Evolutionary conservation across 2,888 invertebrate genomes (phyloP).

Genomic region (Xestia c-nigrum): DNA sequence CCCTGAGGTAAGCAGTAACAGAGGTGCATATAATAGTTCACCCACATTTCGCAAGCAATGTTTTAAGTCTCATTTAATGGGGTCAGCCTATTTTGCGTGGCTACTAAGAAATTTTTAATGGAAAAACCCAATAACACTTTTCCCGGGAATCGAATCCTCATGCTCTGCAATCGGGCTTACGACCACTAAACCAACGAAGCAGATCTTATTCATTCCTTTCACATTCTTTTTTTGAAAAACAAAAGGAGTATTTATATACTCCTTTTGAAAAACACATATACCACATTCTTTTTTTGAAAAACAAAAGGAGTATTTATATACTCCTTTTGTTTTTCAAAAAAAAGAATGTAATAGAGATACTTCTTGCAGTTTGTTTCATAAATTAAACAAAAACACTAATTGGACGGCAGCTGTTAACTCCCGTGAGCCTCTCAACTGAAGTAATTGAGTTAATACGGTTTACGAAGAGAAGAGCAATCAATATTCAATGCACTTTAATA

Average conservation of each 20-base stretch:
- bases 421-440: constrained; percentile 42
- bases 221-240: too few species aligned
- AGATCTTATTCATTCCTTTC: too few species aligned
- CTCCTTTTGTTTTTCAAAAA: neutral
- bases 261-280: too few species aligned
- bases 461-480: constrained; percentile 32
- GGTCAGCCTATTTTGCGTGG: too few species aligned
- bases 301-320: too few species aligned
- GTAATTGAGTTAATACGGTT: constrained; percentile 54
- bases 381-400: constrained; percentile 29
- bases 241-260: too few species aligned
- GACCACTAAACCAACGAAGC: neutral
- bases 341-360: neutral
- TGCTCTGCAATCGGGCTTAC: neutral
- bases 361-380: constrained; percentile 1
- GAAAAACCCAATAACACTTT: too few species aligned
- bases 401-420: constrained; percentile 46
- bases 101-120: too few species aligned
- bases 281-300: too few species aligned
- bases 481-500: constrained; percentile 47
- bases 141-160: neutral
- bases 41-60: too few species aligned
- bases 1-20: too few species aligned
- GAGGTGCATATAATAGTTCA: too few species aligned
- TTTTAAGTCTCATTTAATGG: neutral